phyloP scores from a whole-genome alignment of 1,140 invertebrate species.

The Muscidifurax raptorellus region DNA sequence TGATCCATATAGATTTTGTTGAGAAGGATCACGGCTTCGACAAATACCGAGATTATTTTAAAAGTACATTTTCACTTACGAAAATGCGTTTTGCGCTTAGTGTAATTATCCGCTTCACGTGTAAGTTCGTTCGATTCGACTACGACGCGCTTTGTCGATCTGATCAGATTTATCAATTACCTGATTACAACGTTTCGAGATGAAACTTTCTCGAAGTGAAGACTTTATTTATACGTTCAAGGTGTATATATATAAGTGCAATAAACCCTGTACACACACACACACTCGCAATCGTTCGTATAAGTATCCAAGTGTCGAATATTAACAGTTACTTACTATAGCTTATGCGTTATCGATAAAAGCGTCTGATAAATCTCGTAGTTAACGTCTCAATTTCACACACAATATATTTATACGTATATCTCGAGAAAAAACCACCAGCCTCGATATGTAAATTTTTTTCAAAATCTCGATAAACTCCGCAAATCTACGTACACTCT shows the following conservation, averaged over 20 bases:
- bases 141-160: not conserved
- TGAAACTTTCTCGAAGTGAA: not conserved
- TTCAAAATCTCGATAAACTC: too few species aligned
- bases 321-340: not conserved
- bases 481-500: too few species aligned
- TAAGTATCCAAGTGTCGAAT: not conserved
- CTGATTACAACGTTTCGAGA: not conserved
- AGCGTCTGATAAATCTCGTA: not conserved
- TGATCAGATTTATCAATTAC: conserved; percentile 2
- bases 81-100: not conserved
- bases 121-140: not conserved
- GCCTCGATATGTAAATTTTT: too few species aligned
- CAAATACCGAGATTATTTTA: not conserved
- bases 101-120: not conserved
- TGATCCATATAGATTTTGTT: too few species aligned
- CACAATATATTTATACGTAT: too few species aligned
- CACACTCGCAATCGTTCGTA: too few species aligned
- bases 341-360: not conserved
- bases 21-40: not conserved
- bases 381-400: not conserved
- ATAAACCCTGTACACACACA: too few species aligned
- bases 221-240: not conserved
- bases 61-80: not conserved
- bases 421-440: too few species aligned
- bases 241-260: too few species aligned